Evolutionary conservation across 2,888 invertebrate genomes (phyloP).

Genomic region (Bedellia somnulentella): DNA sequence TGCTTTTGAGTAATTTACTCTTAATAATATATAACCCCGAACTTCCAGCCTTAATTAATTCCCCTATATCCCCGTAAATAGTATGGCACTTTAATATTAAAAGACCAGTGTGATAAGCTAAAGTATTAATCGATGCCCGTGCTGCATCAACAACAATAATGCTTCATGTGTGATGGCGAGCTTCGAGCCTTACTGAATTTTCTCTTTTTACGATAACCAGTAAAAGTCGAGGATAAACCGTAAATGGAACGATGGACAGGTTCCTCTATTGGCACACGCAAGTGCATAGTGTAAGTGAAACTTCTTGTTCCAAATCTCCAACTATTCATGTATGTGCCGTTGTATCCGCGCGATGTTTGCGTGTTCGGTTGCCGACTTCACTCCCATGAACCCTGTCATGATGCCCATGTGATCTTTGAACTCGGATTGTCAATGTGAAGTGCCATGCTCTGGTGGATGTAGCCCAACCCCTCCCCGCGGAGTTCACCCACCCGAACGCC

Average conservation of each 20-base stretch:
- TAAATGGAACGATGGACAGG: conserved; percentile 47
- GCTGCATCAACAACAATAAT: conserved; percentile 30
- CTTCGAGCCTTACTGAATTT: conserved; percentile 51
- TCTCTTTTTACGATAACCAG: conserved; percentile 42
- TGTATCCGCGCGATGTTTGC: conserved; percentile 50
- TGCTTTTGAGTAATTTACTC: too few relatives aligned
- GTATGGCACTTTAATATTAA: conserved; percentile 56
- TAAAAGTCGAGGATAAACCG: conserved; percentile 34
- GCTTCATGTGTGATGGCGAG: conserved; percentile 54
- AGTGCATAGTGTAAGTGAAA: conserved; percentile 59
- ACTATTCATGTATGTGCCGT: conserved; percentile 53
- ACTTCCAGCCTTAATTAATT: background rate
- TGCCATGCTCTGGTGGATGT: conserved; percentile 58
- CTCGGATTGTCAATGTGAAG: conserved; percentile 41
- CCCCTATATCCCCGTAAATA: conserved; percentile 25
- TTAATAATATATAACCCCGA: too few relatives aligned
- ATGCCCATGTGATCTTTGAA: conserved; percentile 34
- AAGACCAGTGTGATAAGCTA: conserved; percentile 26
- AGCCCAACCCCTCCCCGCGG: conserved; percentile 33
- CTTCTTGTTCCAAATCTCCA: conserved; percentile 64
- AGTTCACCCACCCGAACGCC: conserved; percentile 24
- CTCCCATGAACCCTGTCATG: conserved; percentile 36
- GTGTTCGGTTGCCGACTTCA: conserved; percentile 51
- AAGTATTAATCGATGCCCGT: conserved; percentile 32
- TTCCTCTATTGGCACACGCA: conserved; percentile 58